Percentiles rank a stretch among this genome's conserved stretches.
Evolutionary conservation across 2,888 invertebrate species (phyloP).

Genomic region (Psylliodes chrysocephalus): DNA sequence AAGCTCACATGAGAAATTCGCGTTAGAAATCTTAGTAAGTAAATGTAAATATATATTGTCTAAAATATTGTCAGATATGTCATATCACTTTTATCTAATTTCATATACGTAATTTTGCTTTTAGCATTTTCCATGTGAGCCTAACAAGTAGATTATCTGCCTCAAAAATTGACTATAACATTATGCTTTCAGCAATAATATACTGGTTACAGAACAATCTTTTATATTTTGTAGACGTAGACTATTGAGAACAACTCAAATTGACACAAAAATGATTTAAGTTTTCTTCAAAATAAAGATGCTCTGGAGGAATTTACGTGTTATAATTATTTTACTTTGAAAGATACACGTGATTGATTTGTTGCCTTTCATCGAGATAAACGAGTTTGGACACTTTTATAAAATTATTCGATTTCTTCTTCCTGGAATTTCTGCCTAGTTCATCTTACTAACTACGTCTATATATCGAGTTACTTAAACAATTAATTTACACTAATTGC

Average conservation of each 20-base stretch:
- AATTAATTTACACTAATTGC: slow-evolving; percentile 33
- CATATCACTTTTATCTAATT: slow-evolving; percentile 54
- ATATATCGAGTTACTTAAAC: slow-evolving; percentile 23
- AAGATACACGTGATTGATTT: no score
- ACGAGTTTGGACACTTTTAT: not conserved
- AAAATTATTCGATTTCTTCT: not conserved
- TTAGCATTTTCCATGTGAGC: slow-evolving; percentile 50
- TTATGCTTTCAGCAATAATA: slow-evolving; percentile 25
- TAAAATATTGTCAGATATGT: slow-evolving; percentile 59
- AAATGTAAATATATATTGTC: slow-evolving; percentile 54
- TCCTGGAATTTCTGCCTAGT: slow-evolving; percentile 14
- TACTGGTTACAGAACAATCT: not conserved
- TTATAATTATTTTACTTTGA: no score
- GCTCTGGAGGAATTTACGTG: no score
- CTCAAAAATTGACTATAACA: slow-evolving; percentile 2
- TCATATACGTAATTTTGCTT: slow-evolving; percentile 39
- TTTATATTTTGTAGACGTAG: no score
- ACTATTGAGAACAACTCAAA: no score
- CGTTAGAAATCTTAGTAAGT: slow-evolving; percentile 47
- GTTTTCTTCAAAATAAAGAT: no score
- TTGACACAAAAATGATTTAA: no score
- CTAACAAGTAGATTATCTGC: slow-evolving; percentile 28
- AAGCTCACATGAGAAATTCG: slow-evolving; percentile 55
- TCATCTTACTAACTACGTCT: slow-evolving; percentile 19
- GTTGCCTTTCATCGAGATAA: no score